Base-by-base conservation (phyloP, 2,888 invertebrate genomes). In the Linhomoeus sp. region DNA sequence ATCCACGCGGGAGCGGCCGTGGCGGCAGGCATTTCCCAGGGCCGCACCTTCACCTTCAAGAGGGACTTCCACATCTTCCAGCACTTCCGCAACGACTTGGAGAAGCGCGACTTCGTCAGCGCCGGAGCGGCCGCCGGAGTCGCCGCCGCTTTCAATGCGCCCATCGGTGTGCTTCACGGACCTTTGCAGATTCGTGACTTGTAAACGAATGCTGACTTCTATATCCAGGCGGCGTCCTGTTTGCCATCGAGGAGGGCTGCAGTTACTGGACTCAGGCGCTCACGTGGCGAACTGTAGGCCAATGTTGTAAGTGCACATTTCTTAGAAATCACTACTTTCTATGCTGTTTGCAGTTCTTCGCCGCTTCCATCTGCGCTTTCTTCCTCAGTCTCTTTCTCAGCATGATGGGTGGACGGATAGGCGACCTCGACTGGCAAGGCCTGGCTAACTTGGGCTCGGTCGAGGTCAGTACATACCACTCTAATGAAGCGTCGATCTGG, bases 191-290 rank as follows among this genome's bases (percentile, higher is more conserved):
- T 45, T n/a, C n/a, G n/a, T n/a, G n/a, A n/a, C n/a, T n/a, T n/a
- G n/a, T n/a, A n/a, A n/a, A n/a, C n/a, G n/a, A n/a, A n/a, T n/a
- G n/a, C 17, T 5, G 17, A 17, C 5, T 37, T 17, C 37, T 5
- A 20, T 12, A n/a, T n/a, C n/a, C 41, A 77, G 84, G 84, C 59
- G 92, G 92, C 29, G 86, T 90, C 35, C 69, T 92, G 20, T 90
- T 92, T 68, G 84, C 85, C 50, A 70, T 92, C 49, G 90, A 92
- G 70, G 90, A 92, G 72, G 90, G 90, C 17, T 83, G 88, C 0
- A 87, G 87, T 67, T 90, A 90, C 66, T 92, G 90, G 82, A 90
- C 92, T 66, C 92, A 92, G 65, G 78, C 80, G 50, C 71, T 92
- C 42, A 88, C 88, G 23, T 90, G 88, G 88, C 76, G 86, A 56